These are phyloP conservation scores for Spicauda simplicius DNA, from an alignment of 2,888 invertebrate species.

Conservation along the genomic window DNA sequence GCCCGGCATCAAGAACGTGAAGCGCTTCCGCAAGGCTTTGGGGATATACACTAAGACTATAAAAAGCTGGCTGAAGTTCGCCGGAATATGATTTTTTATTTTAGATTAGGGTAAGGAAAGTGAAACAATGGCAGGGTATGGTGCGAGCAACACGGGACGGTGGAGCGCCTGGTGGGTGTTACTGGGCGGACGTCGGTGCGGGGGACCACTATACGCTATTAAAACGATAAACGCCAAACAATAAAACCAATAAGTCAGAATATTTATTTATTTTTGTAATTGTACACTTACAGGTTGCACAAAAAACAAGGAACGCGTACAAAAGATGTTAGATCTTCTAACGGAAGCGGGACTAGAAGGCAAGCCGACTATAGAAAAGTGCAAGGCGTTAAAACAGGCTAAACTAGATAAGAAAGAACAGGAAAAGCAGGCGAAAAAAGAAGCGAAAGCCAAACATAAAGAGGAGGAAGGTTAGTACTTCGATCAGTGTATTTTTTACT, in stretches of 20 bases:
- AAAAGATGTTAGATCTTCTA: conserved; percentile 74
- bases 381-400: conserved; percentile 71
- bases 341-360: conserved; percentile 76
- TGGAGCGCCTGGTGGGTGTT: too few species aligned
- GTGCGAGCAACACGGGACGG: too few species aligned
- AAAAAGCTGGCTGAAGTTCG: too few species aligned
- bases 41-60: neutral
- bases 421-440: conserved; percentile 73
- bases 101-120: too few species aligned
- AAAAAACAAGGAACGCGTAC: conserved; percentile 80
- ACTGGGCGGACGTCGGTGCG: too few species aligned
- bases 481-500: neutral
- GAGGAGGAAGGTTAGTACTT: conserved; percentile 54
- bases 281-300: conserved; percentile 66
- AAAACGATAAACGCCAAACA: too few species aligned
- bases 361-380: conserved; percentile 78
- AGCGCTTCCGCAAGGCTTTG: neutral
- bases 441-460: conserved; percentile 71
- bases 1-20: neutral
- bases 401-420: conserved; percentile 73
- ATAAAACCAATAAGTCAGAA: too few species aligned
- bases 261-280: too few species aligned
- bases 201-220: too few species aligned
- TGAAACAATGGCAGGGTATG: too few species aligned
- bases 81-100: too few species aligned